phyloP scores from a whole-genome alignment of 2,113 vertebrate genomes.

The Sclerurus mexicanus region DNA sequence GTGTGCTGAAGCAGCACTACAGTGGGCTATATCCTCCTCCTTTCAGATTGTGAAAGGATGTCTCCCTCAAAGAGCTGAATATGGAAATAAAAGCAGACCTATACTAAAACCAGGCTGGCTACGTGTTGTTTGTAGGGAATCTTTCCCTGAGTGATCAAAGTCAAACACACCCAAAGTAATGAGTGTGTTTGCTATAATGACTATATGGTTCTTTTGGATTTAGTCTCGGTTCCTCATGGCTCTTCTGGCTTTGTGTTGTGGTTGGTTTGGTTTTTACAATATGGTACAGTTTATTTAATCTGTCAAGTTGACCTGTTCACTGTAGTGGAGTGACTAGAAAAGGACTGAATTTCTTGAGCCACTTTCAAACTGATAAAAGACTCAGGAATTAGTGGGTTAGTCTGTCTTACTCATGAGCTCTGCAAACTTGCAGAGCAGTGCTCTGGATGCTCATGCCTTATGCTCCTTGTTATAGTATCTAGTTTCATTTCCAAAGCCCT shows the following conservation, averaged over 20 bases:
- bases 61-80: conserved; percentile 67
- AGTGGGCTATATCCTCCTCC: conserved; percentile 88
- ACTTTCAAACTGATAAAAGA: background rate
- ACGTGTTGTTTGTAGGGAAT: conserved; percentile 5
- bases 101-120: conserved; percentile 58
- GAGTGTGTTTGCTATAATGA: background rate
- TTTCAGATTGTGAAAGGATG: conserved; percentile 81
- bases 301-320: background rate
- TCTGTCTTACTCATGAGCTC: background rate
- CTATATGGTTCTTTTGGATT: background rate
- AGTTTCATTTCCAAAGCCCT: background rate
- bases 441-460: background rate
- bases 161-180: background rate
- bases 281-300: background rate
- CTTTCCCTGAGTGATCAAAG: background rate
- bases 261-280: background rate
- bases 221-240: accelerated
- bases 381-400: background rate
- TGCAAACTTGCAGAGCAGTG: background rate
- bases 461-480: background rate
- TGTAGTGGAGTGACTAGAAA: background rate
- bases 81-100: conserved; percentile 80
- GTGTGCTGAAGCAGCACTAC: conserved; percentile 83
- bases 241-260: background rate
- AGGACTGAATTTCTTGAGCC: background rate